Base-by-base conservation (phyloP, 2,113 vertebrate species). In the Onychostoma macrolepis region DNA sequence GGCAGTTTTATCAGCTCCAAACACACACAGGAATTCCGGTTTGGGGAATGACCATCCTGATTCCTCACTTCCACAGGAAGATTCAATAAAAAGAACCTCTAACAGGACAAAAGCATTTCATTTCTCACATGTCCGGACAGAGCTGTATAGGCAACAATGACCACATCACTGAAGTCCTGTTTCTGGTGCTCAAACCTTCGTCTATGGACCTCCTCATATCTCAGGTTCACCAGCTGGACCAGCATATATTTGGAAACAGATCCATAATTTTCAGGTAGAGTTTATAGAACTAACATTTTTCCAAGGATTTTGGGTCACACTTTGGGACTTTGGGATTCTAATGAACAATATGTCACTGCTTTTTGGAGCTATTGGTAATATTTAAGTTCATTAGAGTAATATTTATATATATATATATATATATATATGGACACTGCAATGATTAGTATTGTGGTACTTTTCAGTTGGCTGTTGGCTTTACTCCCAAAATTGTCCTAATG, bases 1-100 rank as follows among this genome's bases (percentile, higher is more conserved):
- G 89, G 85, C 74, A 91, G 93, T 79, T 92, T 97, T 97, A 97
- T 97, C 96, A 97, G 96, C 45, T 11, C 91, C 71, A 93, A 96
- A 95, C 96, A 97, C 95, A 94, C 95, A 93, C 96, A 96, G 96
- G 96, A 96, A 96, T 94, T 97, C 96, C 96, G 95, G 95, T 94
- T 88, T 94, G 93, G 94, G 82, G 95, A 96, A 94, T 94, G 96
- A 96, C 95, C 96, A 93, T 94, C 96, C 85, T 95, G 94, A 93
- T 77, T 94, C 94, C 95, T 93, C 94, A 96, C 96, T 96, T 95
- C 94, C 95, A 93, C 92, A 93, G 95, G 95, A 95, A 90, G 92
- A 87, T 92, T 89, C 92, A 95, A 96, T 97, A 97, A 97, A 97
- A 96, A 96, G 95, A 94, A 94, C 7, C 93, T 94, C 94, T 93